Conservation (phyloP, 1,140 invertebrate species). For the Megalopta genalis region DNA sequence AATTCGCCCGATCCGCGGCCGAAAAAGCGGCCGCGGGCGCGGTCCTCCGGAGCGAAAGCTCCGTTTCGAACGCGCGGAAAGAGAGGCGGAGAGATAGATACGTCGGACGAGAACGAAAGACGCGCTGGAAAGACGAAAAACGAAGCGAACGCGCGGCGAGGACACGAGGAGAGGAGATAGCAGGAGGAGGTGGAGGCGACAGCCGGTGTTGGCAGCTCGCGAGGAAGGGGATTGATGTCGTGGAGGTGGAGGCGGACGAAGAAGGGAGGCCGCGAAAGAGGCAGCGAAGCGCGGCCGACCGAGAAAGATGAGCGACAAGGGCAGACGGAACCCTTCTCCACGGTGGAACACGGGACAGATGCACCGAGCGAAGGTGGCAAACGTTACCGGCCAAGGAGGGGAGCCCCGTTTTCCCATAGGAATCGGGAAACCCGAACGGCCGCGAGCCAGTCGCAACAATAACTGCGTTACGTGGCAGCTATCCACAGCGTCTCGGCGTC, state of each 20-base stretch:
- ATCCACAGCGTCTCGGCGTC: background rate
- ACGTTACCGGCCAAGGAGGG: background rate
- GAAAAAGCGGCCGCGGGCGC: constrained; percentile 51
- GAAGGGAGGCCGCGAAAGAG: constrained; percentile 22
- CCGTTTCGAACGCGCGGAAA: background rate
- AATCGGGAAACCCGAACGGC: constrained; percentile 5
- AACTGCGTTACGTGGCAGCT: constrained; percentile 5
- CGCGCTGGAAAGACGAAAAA: constrained; percentile 29
- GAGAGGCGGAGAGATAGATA: background rate
- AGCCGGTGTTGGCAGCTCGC: constrained; percentile 38
- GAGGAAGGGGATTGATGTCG: constrained; percentile 36
- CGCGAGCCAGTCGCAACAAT: constrained; percentile 15
- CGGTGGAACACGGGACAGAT: constrained; percentile 7
- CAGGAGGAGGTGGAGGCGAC: constrained; percentile 21
- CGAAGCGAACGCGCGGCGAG: constrained; percentile 13
- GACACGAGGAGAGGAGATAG: constrained; percentile 34
- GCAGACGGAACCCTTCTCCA: background rate
- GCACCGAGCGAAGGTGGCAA: background rate
- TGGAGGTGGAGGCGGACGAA: constrained; percentile 27
- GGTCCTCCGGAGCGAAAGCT: constrained; percentile 1
- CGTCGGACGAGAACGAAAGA: constrained; percentile 2
- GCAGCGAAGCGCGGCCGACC: constrained; percentile 22
- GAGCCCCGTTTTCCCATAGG: constrained; percentile 12
- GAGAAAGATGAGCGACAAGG: background rate
- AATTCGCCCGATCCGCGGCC: constrained; percentile 63